Evolutionary conservation across 2,797 vertebrate species (phyloP), one percentile per base, ranked within the genome.

Genomic region (Fundulus diaphanus): DNA sequence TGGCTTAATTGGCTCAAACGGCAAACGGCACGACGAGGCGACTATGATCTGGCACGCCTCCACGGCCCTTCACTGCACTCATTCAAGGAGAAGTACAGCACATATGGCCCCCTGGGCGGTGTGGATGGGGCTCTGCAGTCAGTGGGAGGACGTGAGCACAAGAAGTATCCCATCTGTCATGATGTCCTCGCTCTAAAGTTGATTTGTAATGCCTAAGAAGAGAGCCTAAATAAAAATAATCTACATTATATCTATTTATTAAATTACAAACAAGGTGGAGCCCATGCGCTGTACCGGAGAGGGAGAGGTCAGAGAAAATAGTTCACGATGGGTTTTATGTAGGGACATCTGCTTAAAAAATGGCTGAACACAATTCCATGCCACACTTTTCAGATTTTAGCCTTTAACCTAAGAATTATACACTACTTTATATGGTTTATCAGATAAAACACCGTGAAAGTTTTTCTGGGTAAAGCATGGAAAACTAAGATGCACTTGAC

Each of bases 41-140:
- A 73, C 75, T 54, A 70, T 3, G 48, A 66, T 80, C 86, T 93
- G 91, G 92, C 90, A 29, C 71, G 79, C 74, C 83, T 93, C 87
- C 88, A 85, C 88, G 83, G 81, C 85, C 87, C 85, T 78, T 92
- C 82, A 59, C 57, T 79, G 87, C 90, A 77, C 90, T 92, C 89
- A 85, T 91, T 87, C 81, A 85, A 90, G 89, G 86, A 92, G 90
- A 85, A 90, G 80, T 76, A 37, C 79, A 57, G 86, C 90, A 85
- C 94, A 95, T 92, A 94, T 92, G 92, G 89, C 92, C 93, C 92
- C 92, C 84, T 84, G 88, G 91, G 91, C 91, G 51, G 84, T 83
- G 85, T 89, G 91, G 91, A 92, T 88, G 85, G 89, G 86, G 89
- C 70, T 79, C 83, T 82, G 87, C 88, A 83, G 85, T 90, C 84